Conservation (phyloP, 2,888 invertebrate species). For the Chaetoderma sp. region DNA sequence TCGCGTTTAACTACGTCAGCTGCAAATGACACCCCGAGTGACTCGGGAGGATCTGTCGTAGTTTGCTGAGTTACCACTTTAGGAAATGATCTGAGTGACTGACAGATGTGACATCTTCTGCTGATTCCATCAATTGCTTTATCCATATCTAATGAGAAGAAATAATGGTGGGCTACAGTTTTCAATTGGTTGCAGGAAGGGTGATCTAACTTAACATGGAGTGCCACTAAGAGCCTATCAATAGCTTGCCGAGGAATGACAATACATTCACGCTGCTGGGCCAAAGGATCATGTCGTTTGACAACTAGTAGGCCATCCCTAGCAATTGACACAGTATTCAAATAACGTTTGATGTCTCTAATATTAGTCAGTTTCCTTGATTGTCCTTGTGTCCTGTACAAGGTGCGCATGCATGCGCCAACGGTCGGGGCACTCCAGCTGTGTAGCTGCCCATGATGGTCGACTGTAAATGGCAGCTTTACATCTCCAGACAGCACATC, state of each 20-base stretch:
- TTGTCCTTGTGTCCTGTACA: no score
- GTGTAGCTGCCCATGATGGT: constrained; percentile 18
- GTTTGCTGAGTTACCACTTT: constrained; percentile 16
- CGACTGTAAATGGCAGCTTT: constrained; percentile 34
- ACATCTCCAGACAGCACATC: constrained; percentile 19
- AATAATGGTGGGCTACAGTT: constrained; percentile 24
- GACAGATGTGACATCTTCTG: constrained; percentile 22
- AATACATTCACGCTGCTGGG: constrained; percentile 28
- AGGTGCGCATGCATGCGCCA: no score
- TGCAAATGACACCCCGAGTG: constrained; percentile 29
- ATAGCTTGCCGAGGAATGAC: constrained; percentile 35
- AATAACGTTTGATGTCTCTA: no score
- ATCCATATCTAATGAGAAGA: constrained; percentile 39
- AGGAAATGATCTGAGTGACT: constrained; percentile 13
- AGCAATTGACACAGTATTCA: no score
- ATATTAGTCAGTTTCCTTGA: no score
- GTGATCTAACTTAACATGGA: no score
- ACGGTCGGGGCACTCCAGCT: constrained; percentile 30
- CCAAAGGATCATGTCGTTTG: no score
- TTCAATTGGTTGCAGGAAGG: constrained; percentile 34
- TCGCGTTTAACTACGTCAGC: constrained; percentile 36
- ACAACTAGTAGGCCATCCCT: no score
- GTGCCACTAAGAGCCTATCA: constrained; percentile 36
- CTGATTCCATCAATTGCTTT: constrained; percentile 25
- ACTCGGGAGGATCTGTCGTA: constrained; percentile 24